Base-by-base conservation (phyloP, 2,113 vertebrate genomes). In the Ciconia maguari region DNA sequence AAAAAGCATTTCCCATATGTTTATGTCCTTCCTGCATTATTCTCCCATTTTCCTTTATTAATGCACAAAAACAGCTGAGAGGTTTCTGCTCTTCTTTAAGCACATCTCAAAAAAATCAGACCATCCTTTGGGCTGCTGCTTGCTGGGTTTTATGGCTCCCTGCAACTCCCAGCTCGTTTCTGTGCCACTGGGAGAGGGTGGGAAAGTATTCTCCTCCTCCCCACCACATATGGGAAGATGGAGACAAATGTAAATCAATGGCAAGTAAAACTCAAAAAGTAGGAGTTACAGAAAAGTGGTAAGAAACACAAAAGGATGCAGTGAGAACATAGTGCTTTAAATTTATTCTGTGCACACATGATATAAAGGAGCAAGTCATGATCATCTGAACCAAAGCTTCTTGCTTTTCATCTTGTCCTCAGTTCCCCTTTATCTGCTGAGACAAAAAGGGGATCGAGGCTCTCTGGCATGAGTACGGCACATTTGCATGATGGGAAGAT, bases 381-480 rank as follows among this genome's bases (percentile, higher is more conserved):
- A 68, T n/a, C 46, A 19, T 15, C 41, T 6, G 30, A 42, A 72
- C 26, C 48, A 21, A 54, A 36, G 29, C 41, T 61, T 32, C 52
- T 55, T 1, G 1, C 9, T 25, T 64, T 44, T 20, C 4, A 11
- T 21, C 44, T 58, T 34, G 21, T 8, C 9, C 25, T 52, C 1
- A 2, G 27, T 38, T 71, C 36, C 36, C 29, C 44, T 29, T 38
- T 38, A 25, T 32, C 76, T 44, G 49, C 32, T 3, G 24, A 64
- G 36, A 24, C 42, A n/a, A 57, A 61, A 36, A 14, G 27, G 5
- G 25, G 38, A 42, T 3, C 1, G 4, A 38, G 32, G 51, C 44
- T 38, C 36, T 8, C 51, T 0, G 2, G 36, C 6, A 4, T 0
- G 3, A 4, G 25, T 11, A 27, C 0, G 1, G 18, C 13, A 34